A percentile compares a stretch with the other conserved stretches of the same genome.
Conservation (phyloP, 2,888 invertebrate genomes). For the Acholoe squamosa region DNA sequence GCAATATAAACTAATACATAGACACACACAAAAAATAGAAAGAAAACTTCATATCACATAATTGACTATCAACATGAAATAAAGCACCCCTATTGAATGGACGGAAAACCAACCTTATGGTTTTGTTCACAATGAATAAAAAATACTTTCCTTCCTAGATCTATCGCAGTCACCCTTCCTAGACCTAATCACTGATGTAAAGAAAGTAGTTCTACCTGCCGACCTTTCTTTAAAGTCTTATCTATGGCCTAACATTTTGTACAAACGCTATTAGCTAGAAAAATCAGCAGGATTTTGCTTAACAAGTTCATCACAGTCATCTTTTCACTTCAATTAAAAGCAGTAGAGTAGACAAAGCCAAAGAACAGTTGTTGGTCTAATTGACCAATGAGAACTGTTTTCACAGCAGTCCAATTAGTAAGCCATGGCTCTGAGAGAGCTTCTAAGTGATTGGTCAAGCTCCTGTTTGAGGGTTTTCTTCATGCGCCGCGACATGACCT, state of each 20-base stretch:
- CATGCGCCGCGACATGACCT: conserved; percentile 47
- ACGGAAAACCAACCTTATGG: background rate
- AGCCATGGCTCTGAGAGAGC: conserved; percentile 38
- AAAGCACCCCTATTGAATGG: conserved; percentile 34
- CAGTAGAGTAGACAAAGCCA: background rate
- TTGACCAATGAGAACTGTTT: no score
- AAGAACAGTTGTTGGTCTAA: background rate
- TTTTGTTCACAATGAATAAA: background rate
- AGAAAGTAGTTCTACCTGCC: background rate
- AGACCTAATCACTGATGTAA: background rate
- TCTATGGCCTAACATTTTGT: background rate
- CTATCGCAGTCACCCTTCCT: no score
- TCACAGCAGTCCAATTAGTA: background rate
- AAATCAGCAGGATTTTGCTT: background rate
- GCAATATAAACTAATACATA: background rate
- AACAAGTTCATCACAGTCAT: conserved; percentile 14
- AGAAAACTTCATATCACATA: background rate
- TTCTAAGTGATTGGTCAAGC: conserved; percentile 51
- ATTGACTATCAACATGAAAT: conserved; percentile 22
- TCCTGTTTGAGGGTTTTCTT: conserved; percentile 36
- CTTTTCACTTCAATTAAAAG: background rate
- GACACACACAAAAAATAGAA: conserved; percentile 25
- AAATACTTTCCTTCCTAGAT: background rate
- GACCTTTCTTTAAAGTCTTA: background rate
- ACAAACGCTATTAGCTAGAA: background rate